Base-by-base conservation (phyloP, 2,888 invertebrate genomes). In the Crossocerus cetratus region DNA sequence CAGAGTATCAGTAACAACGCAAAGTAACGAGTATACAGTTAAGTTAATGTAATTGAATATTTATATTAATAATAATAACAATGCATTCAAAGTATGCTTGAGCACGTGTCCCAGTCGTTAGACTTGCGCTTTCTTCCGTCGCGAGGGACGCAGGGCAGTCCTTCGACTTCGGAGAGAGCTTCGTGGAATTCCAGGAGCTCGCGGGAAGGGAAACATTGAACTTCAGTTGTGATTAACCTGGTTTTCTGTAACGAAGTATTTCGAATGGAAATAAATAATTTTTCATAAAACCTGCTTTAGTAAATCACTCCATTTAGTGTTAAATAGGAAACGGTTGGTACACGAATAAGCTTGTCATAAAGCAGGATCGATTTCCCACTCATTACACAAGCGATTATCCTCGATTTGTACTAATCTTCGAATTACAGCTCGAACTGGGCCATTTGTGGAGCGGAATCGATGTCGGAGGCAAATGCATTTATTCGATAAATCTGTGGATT, bases 181-280 rank as follows among this genome's bases (percentile, higher is more conserved):
- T 32, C 32, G 5, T 11, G 8, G 32, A 32, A 32, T 32, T 32
- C 32, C 32, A 32, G 23, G 58, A 18, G 14, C 43, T 53, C 66
- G 43, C 16, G 56, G 59, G 21, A 13, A 53, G 13, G 18, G 61
- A 42, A 63, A 63, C 63, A 14, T 80, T 70, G 77, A 77, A 53
- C 70, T 80, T 80, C 61, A 67, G 49, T 80, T 77, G 68, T 58
- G 42, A 67, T 72, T 64, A 77, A 66, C 64, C 65, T 72, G 66
- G 77, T 65, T 80, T 65, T 69, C 66, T 79, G 70, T 82, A 80
- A 69, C 67, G 65, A 69, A 55, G 22, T 55, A 56, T 75, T 21
- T 70, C 49, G 71, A 77, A 74, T 78, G 58, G 69, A 80, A 85
- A 85, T 86, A 84, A 85, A 85, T 83, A 83, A 85, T 84, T 84